Conservation (phyloP, 2,113 vertebrate species). For the Todiramphus saurophagus region DNA sequence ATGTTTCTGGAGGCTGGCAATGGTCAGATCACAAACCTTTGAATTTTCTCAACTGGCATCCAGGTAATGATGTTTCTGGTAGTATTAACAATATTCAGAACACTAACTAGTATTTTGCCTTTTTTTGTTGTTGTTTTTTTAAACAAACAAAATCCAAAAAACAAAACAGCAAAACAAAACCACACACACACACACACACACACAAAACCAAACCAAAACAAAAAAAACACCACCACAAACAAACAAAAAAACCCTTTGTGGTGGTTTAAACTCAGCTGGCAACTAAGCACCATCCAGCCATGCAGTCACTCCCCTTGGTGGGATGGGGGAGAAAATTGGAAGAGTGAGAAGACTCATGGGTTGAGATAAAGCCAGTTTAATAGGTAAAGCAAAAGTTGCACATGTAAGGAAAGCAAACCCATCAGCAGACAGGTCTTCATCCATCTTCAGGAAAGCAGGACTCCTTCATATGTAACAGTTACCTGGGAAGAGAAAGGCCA, state of each 20-base stretch:
- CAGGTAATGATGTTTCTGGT: conserved; percentile 74
- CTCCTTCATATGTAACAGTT: not conserved
- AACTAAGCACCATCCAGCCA: not conserved
- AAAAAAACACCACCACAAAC: too few relatives aligned
- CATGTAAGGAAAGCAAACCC: too few relatives aligned
- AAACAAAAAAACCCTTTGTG: not conserved
- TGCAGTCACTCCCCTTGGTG: not conserved
- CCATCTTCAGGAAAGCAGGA: not conserved
- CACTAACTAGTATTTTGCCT: not conserved
- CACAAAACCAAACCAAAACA: too few relatives aligned
- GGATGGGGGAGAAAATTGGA: not conserved
- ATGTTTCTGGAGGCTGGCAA: conserved; percentile 89
- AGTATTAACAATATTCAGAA: not conserved
- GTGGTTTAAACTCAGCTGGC: not conserved
- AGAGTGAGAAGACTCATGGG: not conserved
- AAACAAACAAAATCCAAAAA: too few relatives aligned
- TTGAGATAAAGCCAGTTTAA: not conserved
- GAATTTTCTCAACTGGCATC: conserved; percentile 83
- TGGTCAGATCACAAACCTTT: conserved; percentile 92
- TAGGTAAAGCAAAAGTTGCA: not conserved
- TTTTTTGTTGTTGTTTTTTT: not conserved
- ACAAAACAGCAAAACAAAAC: too few relatives aligned
- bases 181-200: too few relatives aligned
- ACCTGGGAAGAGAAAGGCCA: not conserved
- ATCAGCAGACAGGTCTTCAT: too few relatives aligned